phyloP scores from a whole-genome alignment of 2,113 vertebrate species.

The Mormyrus iriodes region DNA sequence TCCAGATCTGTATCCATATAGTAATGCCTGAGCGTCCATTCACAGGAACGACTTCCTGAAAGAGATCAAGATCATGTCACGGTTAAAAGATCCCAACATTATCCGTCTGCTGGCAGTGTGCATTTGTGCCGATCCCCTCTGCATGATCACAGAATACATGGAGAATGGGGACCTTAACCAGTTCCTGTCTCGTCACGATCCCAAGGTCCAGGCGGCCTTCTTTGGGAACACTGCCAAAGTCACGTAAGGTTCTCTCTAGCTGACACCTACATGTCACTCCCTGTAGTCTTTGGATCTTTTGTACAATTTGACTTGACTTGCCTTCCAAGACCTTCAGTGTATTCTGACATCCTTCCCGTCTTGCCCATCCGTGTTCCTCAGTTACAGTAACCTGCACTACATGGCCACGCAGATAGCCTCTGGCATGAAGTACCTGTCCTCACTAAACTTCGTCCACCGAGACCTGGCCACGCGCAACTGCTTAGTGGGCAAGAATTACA shows the following conservation, averaged over 20 bases:
- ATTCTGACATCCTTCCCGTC: background rate
- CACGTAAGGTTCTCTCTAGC: constrained; percentile 61
- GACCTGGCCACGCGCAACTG: constrained; percentile 95
- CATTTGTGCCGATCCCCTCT: constrained; percentile 83
- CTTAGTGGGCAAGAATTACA: constrained; percentile 89
- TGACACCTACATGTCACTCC: background rate
- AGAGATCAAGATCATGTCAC: constrained; percentile 98
- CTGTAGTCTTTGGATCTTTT: background rate
- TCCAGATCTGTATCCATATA: background rate
- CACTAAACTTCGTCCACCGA: constrained; percentile 93
- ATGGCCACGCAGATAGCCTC: constrained; percentile 95
- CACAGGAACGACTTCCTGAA: constrained; percentile 95
- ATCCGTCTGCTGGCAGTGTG: constrained; percentile 90
- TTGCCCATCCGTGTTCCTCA: constrained; percentile 38
- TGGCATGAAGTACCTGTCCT: constrained; percentile 96
- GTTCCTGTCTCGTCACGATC: constrained; percentile 88
- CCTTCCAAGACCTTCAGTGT: background rate
- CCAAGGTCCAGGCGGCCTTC: constrained; percentile 49
- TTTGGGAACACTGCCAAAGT: constrained; percentile 59
- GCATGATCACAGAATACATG: constrained; percentile 99
- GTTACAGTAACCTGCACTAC: constrained; percentile 76
- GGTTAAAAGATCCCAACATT: constrained; percentile 96
- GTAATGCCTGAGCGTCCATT: background rate
- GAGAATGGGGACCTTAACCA: constrained; percentile 98
- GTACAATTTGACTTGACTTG: background rate